Base-by-base conservation (phyloP, 2,113 vertebrate genomes). In the Hylia prasina region DNA sequence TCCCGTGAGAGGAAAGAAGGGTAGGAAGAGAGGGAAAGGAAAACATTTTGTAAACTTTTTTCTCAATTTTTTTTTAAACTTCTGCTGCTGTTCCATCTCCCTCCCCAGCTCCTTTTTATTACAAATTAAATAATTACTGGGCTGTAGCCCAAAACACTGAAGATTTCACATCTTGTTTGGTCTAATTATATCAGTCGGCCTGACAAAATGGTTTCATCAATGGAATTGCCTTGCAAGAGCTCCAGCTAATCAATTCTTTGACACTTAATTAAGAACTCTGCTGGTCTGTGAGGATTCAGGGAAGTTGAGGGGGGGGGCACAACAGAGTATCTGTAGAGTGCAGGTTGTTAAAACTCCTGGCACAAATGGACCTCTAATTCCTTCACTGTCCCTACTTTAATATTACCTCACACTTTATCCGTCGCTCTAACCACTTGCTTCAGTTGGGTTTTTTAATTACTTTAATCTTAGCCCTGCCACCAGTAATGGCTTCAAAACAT, bases 121-220 rank as follows among this genome's bases (percentile, higher is more conserved):
- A 96, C 70, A 95, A 94, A 98, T 97, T 97, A 97, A 92, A 97
- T 97, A 97, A 97, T 94, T 96, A 95, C 93, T 95, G 95, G 90
- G 85, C 63, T 93, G 75, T 76, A 96, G 91, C 93, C 95, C 96
- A 93, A 98, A 97, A 97, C 93, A 96, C 93, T 95, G 91, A 87
- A 98, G 96, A 98, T 96, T 96, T 97, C 97, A 96, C 84, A 97
- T 98, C 96, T 96, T 97, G 90, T 96, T 97, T 97, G 91, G 71
- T 86, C 97, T 98, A 98, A 98, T 98, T 98, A 96, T 94, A 97
- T 96, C 95, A 96, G 89, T 71, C 2, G 14, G 79, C 61, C 92
- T 97, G 97, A 97, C 97, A 97, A 97, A 98, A 98, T 94, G 77
- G 94, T 95, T 97, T 97, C 97, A 97, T 98, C 97, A 97, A 97